Base-by-base conservation (phyloP, 2,797 vertebrate genomes). In the Sebastes steindachneri region DNA sequence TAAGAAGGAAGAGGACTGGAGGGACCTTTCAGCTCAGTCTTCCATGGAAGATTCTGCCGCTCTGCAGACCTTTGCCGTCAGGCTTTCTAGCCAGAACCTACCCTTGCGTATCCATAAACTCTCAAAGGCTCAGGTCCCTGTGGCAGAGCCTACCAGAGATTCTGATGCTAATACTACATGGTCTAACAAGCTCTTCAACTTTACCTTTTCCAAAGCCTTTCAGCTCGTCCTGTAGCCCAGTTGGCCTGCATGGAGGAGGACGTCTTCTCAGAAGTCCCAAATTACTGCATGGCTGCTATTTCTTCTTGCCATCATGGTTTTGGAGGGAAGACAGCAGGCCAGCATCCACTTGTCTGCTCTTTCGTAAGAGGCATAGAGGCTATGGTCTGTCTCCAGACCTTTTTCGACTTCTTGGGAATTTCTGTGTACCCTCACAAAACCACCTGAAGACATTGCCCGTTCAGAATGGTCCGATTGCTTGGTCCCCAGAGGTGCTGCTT, bases 61-160 rank as follows among this genome's bases (percentile, higher is more conserved):
- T 58, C 28, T 33, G 60, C 59, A 75, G 75, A 75, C 37, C 29
- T 74, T 64, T 76, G 51, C 41, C 51, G 31, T 77, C 9, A 80
- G 69, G 58, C 68, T 72, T 62, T 80, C 25, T 8, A 63, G 5
- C 11, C 37, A 63, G 35, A 28, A 29, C 64, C 57, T 79, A 26
- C 35, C 65, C 23, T 78, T 55, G 54, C 35, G 33, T 58, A 77
- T 82, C 82, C 25, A 21, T 62, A 9, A 79, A 65, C 19, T 70
- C 51, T 15, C 66, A 35, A 31, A 37, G 29, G 26, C 37, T 70
- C 26, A 25, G 33, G 28, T 67, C 58, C 59, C 53, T 65, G 19
- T 57, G 45, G 25, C 21, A 54, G 17, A 60, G 65, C 31, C 53
- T 54, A 31, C 7, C 17, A 48, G 3, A 74, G 2, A 77, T 67